Conservation (phyloP, 2,888 invertebrate genomes). For the Ellobium chinense region DNA sequence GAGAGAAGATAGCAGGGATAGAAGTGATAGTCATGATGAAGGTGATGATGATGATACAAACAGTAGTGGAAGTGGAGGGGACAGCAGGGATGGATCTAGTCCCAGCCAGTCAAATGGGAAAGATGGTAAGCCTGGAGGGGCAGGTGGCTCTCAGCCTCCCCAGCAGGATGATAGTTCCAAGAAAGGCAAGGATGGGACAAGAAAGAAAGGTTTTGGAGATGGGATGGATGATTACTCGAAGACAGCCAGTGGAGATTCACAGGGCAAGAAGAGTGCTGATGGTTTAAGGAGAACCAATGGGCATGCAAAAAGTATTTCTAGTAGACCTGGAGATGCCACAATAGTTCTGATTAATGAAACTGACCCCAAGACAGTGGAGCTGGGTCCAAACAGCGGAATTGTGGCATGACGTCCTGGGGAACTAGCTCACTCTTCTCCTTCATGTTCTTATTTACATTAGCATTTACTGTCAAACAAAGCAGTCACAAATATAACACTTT, state of each 20-base stretch:
- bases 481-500: too few relatives aligned
- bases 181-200: not conserved
- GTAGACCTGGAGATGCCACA: slow-evolving; percentile 28
- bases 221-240: slow-evolving; percentile 32
- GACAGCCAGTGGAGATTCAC: slow-evolving; percentile 38
- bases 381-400: slow-evolving; percentile 72
- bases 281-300: slow-evolving; percentile 45
- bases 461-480: too few relatives aligned
- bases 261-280: slow-evolving; percentile 44
- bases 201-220: not conserved
- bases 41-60: slow-evolving; percentile 50
- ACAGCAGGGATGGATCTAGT: not conserved
- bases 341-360: slow-evolving; percentile 19
- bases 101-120: not conserved
- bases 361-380: slow-evolving; percentile 67
- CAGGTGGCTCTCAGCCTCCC: slow-evolving; percentile 4
- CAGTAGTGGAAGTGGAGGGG: not conserved
- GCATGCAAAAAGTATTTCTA: not conserved
- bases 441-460: too few relatives aligned
- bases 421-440: not conserved
- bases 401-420: slow-evolving; percentile 62
- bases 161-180: slow-evolving; percentile 16
- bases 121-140: not conserved
- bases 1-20: not conserved
- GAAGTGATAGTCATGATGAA: slow-evolving; percentile 37